phyloP scores from a whole-genome alignment of 2,113 vertebrate species.

The Rousettus leschenaultii region DNA sequence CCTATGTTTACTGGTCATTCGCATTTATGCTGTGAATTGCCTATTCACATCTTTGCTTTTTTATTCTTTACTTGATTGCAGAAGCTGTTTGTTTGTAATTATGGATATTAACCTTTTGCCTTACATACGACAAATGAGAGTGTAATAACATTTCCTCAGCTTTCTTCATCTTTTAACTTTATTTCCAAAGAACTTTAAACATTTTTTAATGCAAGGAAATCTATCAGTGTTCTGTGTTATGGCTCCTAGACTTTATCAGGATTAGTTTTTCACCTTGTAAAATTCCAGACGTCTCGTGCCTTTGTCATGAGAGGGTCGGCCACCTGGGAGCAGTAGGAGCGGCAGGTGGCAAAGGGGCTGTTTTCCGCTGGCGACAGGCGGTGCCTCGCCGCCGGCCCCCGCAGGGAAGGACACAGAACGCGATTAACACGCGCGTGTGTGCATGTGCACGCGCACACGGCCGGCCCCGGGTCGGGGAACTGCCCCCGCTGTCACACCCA shows the following conservation, averaged over 20 bases:
- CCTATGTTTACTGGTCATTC: background rate
- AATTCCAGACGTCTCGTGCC: background rate
- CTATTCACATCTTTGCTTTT: background rate
- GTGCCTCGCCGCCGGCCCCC: background rate
- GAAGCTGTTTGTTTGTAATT: background rate
- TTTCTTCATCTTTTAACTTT: background rate
- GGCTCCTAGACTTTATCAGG: background rate
- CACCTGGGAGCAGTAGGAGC: background rate
- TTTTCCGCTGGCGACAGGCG: background rate
- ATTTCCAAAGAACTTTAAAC: background rate
- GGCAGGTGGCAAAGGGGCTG: background rate
- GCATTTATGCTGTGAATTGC: background rate
- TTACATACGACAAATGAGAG: background rate
- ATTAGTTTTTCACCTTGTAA: background rate
- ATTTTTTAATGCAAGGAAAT: background rate
- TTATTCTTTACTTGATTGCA: background rate
- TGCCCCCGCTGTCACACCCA: background rate
- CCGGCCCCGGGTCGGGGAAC: background rate
- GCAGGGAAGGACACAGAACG: background rate
- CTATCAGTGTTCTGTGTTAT: background rate
- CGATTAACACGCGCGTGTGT: rapidly evolving
- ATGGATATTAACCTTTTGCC: background rate
- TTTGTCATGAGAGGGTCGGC: background rate
- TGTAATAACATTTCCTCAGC: background rate
- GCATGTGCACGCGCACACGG: background rate